phyloP scores from a whole-genome alignment of 2,888 invertebrate genomes.

The Plagodis pulveraria region DNA sequence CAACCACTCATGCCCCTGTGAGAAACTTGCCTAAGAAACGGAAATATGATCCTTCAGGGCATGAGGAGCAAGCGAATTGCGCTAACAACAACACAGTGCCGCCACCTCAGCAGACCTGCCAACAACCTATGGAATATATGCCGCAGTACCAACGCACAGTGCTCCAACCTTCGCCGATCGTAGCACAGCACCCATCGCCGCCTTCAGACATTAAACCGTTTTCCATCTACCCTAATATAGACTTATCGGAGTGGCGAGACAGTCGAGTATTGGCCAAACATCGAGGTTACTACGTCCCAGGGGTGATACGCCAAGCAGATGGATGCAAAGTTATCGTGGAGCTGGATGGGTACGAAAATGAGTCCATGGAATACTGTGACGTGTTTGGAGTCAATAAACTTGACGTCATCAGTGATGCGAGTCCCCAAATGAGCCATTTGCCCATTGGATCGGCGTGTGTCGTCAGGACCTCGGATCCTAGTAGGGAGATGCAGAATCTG shows the following conservation, averaged over 20 bases:
- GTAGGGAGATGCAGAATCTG: conserved; percentile 87
- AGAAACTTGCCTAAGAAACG: conserved; percentile 97
- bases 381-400: conserved; percentile 92
- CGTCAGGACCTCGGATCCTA: conserved; percentile 87
- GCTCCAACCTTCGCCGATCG: conserved; percentile 69
- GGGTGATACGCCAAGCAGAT: conserved; percentile 91
- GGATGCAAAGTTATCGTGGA: conserved; percentile 91
- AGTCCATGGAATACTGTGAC: conserved; percentile 89
- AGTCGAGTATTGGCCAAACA: conserved; percentile 96
- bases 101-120: conserved; percentile 38
- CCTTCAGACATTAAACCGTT: conserved; percentile 82
- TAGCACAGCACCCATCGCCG: conserved; percentile 78
- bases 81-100: conserved; percentile 69
- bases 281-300: conserved; percentile 93
- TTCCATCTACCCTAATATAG: conserved; percentile 87
- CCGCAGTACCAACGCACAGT: conserved; percentile 60
- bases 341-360: conserved; percentile 91
- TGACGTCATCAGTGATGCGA: conserved; percentile 96
- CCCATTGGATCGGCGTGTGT: conserved; percentile 92
- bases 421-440: conserved; percentile 94
- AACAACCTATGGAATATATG: conserved; percentile 58
- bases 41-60: conserved; percentile 92
- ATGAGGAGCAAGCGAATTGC: conserved; percentile 86
- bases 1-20: conserved; percentile 84
- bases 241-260: conserved; percentile 97